Conservation (phyloP, 2,797 vertebrate genomes). For the Syngnathus acus region DNA sequence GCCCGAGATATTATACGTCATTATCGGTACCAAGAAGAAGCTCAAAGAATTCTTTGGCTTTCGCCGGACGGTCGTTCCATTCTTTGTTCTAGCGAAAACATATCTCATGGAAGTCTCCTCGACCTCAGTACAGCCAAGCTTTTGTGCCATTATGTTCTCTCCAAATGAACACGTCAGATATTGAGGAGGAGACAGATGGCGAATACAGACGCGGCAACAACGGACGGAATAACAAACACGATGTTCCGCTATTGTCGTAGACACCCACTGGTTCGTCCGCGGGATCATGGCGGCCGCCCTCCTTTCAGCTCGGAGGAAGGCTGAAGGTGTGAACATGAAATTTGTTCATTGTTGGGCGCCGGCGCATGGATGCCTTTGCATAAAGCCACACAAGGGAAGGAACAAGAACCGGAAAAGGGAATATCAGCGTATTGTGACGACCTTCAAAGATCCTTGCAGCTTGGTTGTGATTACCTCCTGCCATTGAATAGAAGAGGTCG, state of each 20-base stretch:
- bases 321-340: not conserved
- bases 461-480: constrained; percentile 30
- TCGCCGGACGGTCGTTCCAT: not conserved
- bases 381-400: not conserved
- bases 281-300: not conserved
- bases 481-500: constrained; percentile 52
- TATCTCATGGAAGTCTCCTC: not conserved
- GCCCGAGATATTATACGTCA: no score
- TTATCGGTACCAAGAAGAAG: not conserved
- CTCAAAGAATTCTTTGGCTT: not conserved
- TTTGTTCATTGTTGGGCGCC: not conserved
- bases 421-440: constrained; percentile 7
- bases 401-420: not conserved
- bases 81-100: not conserved
- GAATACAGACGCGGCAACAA: not conserved
- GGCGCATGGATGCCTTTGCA: no score
- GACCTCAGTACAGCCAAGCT: not conserved
- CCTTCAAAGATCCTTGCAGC: constrained; percentile 40
- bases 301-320: not conserved
- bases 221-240: constrained; percentile 2
- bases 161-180: not conserved
- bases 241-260: constrained; percentile 1
- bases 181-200: not conserved
- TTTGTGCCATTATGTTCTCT: not conserved
- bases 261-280: constrained; percentile 1